These are phyloP conservation scores for Musca vetustissima DNA, from an alignment of 1,140 invertebrate species.

Conservation along the genomic window DNA sequence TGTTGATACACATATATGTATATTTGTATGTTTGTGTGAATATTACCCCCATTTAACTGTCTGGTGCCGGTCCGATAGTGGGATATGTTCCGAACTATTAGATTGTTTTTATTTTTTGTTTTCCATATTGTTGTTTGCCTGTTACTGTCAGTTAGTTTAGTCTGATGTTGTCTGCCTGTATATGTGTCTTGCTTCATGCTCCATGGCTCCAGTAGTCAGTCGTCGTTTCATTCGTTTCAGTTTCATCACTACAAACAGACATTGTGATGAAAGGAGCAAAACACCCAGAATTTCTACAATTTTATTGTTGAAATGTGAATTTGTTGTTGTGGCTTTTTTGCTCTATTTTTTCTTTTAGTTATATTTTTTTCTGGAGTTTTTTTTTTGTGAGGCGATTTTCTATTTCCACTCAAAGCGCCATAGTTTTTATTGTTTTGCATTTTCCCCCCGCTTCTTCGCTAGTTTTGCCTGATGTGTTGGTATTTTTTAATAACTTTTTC, in stretches of 20 bases:
- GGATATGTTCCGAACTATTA: background rate
- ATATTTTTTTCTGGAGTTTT: too few relatives aligned
- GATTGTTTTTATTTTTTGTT: background rate
- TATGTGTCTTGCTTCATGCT: too few relatives aligned
- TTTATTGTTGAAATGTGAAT: conserved; percentile 19
- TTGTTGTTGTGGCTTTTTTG: too few relatives aligned
- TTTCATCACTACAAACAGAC: too few relatives aligned
- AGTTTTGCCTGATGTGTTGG: conserved; percentile 6
- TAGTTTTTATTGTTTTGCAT: conserved; percentile 4
- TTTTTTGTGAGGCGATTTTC: background rate
- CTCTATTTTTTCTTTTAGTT: too few relatives aligned
- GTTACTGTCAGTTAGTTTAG: conserved; percentile 20
- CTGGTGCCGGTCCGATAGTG: background rate
- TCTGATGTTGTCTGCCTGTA: background rate
- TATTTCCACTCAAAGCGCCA: conserved; percentile 5
- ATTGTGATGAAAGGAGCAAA: too few relatives aligned
- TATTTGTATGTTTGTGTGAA: too few relatives aligned
- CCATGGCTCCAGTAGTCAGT: too few relatives aligned
- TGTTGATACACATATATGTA: too few relatives aligned
- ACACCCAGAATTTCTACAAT: background rate
- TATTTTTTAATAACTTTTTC: conserved; percentile 15
- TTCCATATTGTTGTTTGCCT: conserved; percentile 6
- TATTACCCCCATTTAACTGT: too few relatives aligned
- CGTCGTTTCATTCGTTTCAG: too few relatives aligned
- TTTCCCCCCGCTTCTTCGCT: background rate